Evolutionary conservation across 2,797 vertebrate genomes (phyloP).

Genomic region (Tapirus indicus): DNA sequence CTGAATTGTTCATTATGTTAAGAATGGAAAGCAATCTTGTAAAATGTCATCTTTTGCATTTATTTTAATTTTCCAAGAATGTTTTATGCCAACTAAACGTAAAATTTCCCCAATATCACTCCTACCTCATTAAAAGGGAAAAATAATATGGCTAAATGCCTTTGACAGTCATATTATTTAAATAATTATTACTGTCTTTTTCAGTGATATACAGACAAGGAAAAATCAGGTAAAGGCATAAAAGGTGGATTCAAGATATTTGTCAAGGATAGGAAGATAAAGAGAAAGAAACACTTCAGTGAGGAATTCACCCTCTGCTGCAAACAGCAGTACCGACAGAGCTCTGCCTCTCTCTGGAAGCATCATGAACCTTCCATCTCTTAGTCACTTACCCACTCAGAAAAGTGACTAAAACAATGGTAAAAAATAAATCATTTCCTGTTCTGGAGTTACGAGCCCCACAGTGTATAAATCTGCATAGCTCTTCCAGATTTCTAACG

Average conservation of each 20-base stretch:
- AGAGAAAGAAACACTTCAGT: neutral
- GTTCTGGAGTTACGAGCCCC: neutral
- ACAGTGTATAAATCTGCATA: neutral
- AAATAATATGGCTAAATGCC: constrained; percentile 69
- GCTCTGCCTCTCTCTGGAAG: neutral
- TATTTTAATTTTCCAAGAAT: constrained; percentile 83
- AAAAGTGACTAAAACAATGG: neutral
- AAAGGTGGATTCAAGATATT: constrained; percentile 1
- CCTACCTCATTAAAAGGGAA: constrained; percentile 67
- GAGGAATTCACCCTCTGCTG: neutral
- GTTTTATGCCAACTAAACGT: constrained; percentile 76
- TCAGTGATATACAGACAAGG: constrained; percentile 57
- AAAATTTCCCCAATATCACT: constrained; percentile 78
- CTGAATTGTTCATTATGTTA: constrained; percentile 82
- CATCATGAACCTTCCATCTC: neutral
- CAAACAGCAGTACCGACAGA: neutral
- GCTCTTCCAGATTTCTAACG: neutral
- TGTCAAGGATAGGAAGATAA: constrained; percentile 28
- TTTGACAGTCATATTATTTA: constrained; percentile 78
- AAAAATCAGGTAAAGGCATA: constrained; percentile 53
- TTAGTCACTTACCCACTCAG: neutral
- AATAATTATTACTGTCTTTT: constrained; percentile 71
- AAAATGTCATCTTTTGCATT: constrained; percentile 82
- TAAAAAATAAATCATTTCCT: neutral
- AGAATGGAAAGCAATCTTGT: constrained; percentile 83